Percentiles rank a stretch among this genome's conserved stretches.
phyloP scores from a whole-genome alignment of 1,140 invertebrate genomes.

The Galleria mellonella region DNA sequence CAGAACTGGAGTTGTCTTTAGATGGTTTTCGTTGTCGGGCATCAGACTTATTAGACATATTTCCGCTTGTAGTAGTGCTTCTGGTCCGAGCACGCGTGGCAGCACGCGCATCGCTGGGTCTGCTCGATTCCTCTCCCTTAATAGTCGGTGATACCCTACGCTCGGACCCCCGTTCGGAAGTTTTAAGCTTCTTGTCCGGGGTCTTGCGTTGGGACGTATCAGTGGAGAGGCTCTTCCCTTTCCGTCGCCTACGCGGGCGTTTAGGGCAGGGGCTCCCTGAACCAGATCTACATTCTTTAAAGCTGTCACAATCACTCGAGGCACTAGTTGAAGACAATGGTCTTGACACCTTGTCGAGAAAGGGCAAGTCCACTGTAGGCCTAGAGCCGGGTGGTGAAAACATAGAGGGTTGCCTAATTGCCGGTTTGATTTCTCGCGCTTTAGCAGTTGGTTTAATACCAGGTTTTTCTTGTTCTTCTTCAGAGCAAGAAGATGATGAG shows the following conservation, averaged over 20 bases:
- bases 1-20: conserved; percentile 54
- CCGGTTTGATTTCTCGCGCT: conserved; percentile 57
- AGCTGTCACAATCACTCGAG: conserved; percentile 70
- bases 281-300: conserved; percentile 56
- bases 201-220: conserved; percentile 77
- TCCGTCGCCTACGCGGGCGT: conserved; percentile 51
- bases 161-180: conserved; percentile 87
- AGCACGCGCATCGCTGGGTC: conserved; percentile 71
- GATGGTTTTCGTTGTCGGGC: conserved; percentile 77
- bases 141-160: conserved; percentile 81
- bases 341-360: conserved; percentile 77
- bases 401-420: conserved; percentile 47
- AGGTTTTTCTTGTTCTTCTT: conserved; percentile 67
- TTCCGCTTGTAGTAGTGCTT: conserved; percentile 79
- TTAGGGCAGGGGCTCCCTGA: conserved; percentile 55
- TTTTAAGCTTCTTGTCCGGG: conserved; percentile 90
- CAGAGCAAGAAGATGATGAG: conserved; percentile 71
- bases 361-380: conserved; percentile 75
- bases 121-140: conserved; percentile 83
- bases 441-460: conserved; percentile 54
- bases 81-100: conserved; percentile 77
- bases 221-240: conserved; percentile 49
- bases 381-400: conserved; percentile 65
- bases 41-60: conserved; percentile 76
- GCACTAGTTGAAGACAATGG: conserved; percentile 71